Evolutionary conservation across 2,888 invertebrate species (phyloP).

Genomic region (Atrina japonica): DNA sequence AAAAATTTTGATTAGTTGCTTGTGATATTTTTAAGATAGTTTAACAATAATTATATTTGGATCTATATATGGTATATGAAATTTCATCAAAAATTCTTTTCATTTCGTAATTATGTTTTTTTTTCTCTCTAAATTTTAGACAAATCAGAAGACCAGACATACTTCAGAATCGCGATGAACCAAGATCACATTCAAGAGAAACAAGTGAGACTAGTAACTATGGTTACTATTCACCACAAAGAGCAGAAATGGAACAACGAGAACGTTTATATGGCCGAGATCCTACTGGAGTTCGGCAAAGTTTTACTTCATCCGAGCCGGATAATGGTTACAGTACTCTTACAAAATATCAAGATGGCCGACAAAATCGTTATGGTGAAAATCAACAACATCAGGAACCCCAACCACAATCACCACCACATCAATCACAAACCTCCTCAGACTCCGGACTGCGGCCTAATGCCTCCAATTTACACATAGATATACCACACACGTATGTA

Average conservation of each 20-base stretch:
- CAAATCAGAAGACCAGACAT: constrained; percentile 22
- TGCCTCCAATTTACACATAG: constrained; percentile 46
- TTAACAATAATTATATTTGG: no score
- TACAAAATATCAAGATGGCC: constrained; percentile 32
- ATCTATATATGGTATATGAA: no score
- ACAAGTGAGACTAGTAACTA: constrained; percentile 30
- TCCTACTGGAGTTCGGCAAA: neutral
- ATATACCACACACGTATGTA: constrained; percentile 67
- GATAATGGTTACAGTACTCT: constrained; percentile 40
- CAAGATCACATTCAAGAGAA: constrained; percentile 26
- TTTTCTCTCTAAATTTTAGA: no score
- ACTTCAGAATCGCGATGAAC: neutral
- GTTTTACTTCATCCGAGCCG: constrained; percentile 17
- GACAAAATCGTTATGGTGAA: neutral
- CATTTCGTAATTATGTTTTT: no score
- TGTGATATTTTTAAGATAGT: no score
- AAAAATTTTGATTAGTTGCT: no score
- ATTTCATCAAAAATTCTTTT: no score
- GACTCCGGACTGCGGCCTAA: constrained; percentile 32
- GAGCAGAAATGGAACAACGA: constrained; percentile 12
- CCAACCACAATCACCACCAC: constrained; percentile 19
- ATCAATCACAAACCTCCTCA: constrained; percentile 23
- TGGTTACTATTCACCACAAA: constrained; percentile 33
- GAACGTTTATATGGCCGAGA: constrained; percentile 16
- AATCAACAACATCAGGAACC: constrained; percentile 40